Base-by-base conservation (phyloP, 1,140 invertebrate genomes). In the Drosophila kurseongensis region DNA sequence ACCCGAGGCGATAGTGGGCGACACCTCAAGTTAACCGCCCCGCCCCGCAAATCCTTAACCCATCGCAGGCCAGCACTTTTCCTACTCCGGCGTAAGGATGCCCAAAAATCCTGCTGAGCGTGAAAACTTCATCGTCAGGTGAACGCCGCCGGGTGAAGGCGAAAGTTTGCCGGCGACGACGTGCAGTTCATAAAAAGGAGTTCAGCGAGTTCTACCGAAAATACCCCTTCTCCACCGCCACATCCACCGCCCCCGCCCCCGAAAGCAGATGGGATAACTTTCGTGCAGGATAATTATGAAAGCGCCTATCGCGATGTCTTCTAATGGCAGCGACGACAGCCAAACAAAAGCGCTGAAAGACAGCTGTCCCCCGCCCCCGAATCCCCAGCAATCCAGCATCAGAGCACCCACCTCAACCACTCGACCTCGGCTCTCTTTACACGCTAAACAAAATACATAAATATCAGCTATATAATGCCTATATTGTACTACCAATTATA, bases 321-420 rank as follows among this genome's bases (percentile, higher is more conserved):
- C 61, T 84, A 79, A 78, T 79, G 61, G 60, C 72, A 44, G 50
- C 78, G 80, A 73, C 84, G 84, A 89, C 83, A 86, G 79, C 83
- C 69, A 66, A 80, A 83, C 79, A 88, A 88, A 88, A 61, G 79
- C 83, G 83, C 59, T 73, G 79, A 82, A 60, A 84, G 80, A 80
- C 80, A 84, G 75, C 72, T 79, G 73, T 82, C 66, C 65, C 62
- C 67, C n/a, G 51, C 14, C 47, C 58, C 52, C 38, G 4, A 54
- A 14, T n/a, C 47, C 47, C 35, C 38, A 23, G 32, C 44, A 32
- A 57, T 38, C 41, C 52, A 23, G 5, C 38, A 35, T 35, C 18
- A 4, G 14, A 18, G 16, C 35, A 27, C 7, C 41, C 36, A 62
- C 52, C 42, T 23, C 55, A 35, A 47, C 27, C 35, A 52, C 18